phyloP scores from a whole-genome alignment of 2,888 invertebrate genomes.

The Junonia oenone region DNA sequence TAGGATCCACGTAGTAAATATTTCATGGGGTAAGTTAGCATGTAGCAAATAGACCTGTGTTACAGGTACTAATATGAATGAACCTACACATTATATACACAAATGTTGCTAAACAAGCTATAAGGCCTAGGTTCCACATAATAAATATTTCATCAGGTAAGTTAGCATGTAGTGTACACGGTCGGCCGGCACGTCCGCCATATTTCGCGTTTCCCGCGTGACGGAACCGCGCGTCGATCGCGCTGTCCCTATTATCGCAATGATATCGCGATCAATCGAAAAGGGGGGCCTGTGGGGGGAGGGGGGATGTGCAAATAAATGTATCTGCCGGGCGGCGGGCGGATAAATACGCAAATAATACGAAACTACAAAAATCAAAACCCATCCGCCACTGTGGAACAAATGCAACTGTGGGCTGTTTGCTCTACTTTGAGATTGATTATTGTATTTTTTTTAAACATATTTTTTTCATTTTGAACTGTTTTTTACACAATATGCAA shows the following conservation, averaged over 20 bases:
- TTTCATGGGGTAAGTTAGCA: neutral
- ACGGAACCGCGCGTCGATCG: constrained; percentile 62
- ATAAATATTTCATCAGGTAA: neutral
- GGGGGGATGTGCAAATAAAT: constrained; percentile 67
- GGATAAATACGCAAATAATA: constrained; percentile 80
- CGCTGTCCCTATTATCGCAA: constrained; percentile 73
- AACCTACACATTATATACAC: too few species aligned
- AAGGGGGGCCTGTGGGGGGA: constrained; percentile 37
- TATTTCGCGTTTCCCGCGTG: constrained; percentile 57
- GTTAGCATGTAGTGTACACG: constrained; percentile 29
- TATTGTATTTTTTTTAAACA: too few species aligned
- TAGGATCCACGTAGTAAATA: too few species aligned
- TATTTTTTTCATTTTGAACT: too few species aligned
- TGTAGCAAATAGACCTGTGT: neutral
- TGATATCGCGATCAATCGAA: constrained; percentile 80
- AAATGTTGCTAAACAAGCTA: too few species aligned
- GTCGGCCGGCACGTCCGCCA: constrained; percentile 45
- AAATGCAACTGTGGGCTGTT: constrained; percentile 33
- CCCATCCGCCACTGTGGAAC: constrained; percentile 74
- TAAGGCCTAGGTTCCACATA: too few species aligned
- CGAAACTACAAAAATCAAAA: constrained; percentile 81
- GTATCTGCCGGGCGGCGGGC: constrained; percentile 75
- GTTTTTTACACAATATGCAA: too few species aligned
- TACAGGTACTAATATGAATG: too few species aligned
- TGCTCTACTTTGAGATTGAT: constrained; percentile 47